These are phyloP conservation scores for Loxodonta africana DNA, from an alignment of 2,113 vertebrate species.

Conservation along the genomic window DNA sequence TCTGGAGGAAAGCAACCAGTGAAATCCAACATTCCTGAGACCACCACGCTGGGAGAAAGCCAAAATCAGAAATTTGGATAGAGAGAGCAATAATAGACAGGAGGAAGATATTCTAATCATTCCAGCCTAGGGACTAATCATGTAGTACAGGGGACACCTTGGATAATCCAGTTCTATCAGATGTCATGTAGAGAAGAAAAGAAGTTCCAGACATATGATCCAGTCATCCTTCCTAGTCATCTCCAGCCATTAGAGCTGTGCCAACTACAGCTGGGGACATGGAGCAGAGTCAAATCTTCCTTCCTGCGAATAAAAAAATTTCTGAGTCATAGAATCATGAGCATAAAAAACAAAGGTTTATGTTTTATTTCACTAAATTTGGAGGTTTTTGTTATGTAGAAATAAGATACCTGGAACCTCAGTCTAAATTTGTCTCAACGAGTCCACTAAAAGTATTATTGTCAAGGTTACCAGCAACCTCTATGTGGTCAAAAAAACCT, in stretches of 20 bases:
- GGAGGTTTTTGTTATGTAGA: not conserved
- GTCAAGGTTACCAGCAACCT: not conserved
- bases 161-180: not conserved
- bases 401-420: not conserved
- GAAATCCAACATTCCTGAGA: not conserved
- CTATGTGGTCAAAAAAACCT: too few relatives aligned
- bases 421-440: not conserved
- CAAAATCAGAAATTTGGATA: not conserved
- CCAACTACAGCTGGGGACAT: not conserved
- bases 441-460: not conserved
- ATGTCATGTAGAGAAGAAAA: not conserved
- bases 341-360: not conserved
- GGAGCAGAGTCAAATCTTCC: not conserved
- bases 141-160: accelerated
- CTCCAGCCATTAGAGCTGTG: not conserved
- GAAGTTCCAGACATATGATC: not conserved
- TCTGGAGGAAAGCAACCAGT: not conserved
- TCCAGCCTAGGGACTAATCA: not conserved
- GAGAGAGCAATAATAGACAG: not conserved
- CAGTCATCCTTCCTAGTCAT: not conserved
- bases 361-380: not conserved
- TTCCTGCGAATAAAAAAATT: not conserved
- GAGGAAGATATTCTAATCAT: not conserved
- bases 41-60: not conserved
- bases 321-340: not conserved